Evolutionary conservation across 2,113 vertebrate species (phyloP).

Genomic region (Pygoscelis adeliae): DNA sequence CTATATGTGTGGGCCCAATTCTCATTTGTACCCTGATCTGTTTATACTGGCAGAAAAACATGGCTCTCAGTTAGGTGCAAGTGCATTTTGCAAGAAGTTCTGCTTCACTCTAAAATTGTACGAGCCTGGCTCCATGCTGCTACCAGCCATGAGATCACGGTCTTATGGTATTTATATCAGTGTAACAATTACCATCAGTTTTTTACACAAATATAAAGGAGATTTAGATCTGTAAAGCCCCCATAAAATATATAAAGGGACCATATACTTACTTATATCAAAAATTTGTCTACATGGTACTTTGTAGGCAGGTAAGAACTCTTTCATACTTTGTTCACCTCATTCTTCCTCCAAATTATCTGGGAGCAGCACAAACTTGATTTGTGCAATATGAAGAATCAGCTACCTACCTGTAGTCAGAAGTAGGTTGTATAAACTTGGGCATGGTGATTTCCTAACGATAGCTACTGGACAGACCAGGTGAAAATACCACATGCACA

Average conservation of each 20-base stretch:
- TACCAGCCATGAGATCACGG: neutral
- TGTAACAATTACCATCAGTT: neutral
- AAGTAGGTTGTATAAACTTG: neutral
- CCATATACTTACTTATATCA: neutral
- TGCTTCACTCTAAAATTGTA: neutral
- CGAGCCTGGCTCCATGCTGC: accelerated
- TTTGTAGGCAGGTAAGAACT: neutral
- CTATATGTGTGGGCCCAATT: neutral
- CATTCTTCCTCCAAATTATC: neutral
- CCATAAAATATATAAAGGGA: neutral
- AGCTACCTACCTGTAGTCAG: neutral
- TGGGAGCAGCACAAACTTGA: neutral
- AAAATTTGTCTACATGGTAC: neutral
- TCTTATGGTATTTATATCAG: neutral
- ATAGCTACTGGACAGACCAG: neutral
- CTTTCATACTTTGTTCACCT: neutral
- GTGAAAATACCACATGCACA: neutral
- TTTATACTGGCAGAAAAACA: neutral
- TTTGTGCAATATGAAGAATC: neutral
- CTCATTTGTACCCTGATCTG: neutral
- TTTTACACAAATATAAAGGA: neutral
- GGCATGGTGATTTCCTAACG: neutral
- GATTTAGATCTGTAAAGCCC: neutral
- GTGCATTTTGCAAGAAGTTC: neutral
- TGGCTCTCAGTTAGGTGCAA: neutral